Base-by-base conservation (phyloP, 2,888 invertebrate species). In the Phoenoteleia sp. region DNA sequence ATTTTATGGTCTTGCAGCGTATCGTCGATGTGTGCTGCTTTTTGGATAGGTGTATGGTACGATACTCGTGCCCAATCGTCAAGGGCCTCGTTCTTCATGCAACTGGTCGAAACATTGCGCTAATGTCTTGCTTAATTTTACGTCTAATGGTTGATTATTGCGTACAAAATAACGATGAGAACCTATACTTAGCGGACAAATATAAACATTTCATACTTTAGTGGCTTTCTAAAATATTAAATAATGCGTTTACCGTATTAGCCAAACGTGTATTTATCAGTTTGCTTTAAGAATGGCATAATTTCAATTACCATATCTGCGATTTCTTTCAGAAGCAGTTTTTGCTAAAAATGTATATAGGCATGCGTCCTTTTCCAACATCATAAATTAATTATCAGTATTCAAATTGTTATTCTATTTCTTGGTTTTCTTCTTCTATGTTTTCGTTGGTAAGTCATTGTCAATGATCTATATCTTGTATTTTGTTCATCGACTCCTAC, bases 1-100 rank as follows among this genome's bases (percentile, higher is more conserved):
- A 91, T 93, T 94, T 94, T 94, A 94, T 93, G 94, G 93, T 92
- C 91, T 92, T 84, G 81, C 91, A 91, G 90, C 92, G 91, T 91
- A 90, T 89, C 91, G 91, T 90, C 90, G 91, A 92, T 92, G 91
- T 89, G 89, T 77, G 77, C 84, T 75, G 76, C 90, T 89, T 91
- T 90, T 91, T 88, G 90, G 88, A 75, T 81, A 81, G 76, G 67
- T 72, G 77, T 66, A 66, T 67, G 84, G 87, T 84, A 85, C 85
- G 88, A 86, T 88, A 88, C 89, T 89, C 87, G 85, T 88, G 87
- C 89, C 89, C 87, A 86, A 84, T 90, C 87, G 88, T 88, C 89
- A 86, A 86, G 85, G 88, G 86, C 75, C 87, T 88, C 88, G 86
- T 90, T 89, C 87, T 85, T 90, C 88, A 69, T 72, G 49, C 80